These are phyloP conservation scores for Euborellia annulipes DNA, from an alignment of 1,140 invertebrate species.

Conservation along the genomic window DNA sequence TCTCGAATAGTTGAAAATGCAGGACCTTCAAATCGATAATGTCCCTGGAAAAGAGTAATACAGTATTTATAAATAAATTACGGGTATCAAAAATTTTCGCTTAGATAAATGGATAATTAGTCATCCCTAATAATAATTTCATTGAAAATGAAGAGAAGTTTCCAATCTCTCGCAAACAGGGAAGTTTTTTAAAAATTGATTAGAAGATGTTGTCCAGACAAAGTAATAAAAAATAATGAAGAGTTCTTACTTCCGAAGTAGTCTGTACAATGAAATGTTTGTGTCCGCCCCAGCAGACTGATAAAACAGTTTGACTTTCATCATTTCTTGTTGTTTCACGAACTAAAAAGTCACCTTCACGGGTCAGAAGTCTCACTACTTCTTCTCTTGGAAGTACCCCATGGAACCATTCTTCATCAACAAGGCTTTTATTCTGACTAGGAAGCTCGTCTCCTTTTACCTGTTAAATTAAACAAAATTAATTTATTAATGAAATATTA, in stretches of 20 bases:
- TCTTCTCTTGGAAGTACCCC: conserved; percentile 90
- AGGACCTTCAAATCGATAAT: conserved; percentile 86
- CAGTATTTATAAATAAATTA: conserved; percentile 2
- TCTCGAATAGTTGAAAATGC: conserved; percentile 84
- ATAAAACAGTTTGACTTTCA: conserved; percentile 83
- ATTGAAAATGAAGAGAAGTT: no score
- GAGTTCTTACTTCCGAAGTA: conserved; percentile 53
- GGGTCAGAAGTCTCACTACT: conserved; percentile 73
- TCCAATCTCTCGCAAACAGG: no score
- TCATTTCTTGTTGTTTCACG: conserved; percentile 86
- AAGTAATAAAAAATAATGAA: neutral
- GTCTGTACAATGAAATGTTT: conserved; percentile 97
- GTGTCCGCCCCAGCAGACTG: conserved; percentile 87
- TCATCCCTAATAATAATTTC: neutral
- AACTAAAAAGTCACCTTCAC: conserved; percentile 88
- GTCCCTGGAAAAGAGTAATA: conserved; percentile 41
- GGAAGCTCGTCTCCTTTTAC: no score
- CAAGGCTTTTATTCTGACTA: conserved; percentile 25
- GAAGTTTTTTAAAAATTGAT: conserved; percentile 1
- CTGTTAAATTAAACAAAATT: no score
- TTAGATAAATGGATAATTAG: conserved; percentile 3
- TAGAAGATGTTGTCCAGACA: neutral
- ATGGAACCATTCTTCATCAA: conserved; percentile 95
- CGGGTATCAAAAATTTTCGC: conserved; percentile 3
- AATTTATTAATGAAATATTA: no score